Base-by-base conservation (phyloP, 2,113 vertebrate genomes). In the Passerina amoena region DNA sequence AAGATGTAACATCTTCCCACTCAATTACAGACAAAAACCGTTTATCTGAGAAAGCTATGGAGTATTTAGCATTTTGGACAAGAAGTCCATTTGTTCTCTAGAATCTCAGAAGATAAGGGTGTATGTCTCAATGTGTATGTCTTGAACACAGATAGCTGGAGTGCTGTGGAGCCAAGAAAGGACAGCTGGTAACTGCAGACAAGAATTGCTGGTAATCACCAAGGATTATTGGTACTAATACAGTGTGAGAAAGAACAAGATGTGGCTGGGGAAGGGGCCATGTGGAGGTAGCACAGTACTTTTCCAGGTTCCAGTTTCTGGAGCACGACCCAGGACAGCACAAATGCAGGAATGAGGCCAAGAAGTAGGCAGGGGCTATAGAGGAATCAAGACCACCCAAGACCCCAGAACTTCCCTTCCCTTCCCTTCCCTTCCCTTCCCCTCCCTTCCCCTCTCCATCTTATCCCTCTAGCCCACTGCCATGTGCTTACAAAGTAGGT, bases 141-240 rank as follows among this genome's bases (percentile, higher is more conserved):
- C 42, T 64, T 44, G 19, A 28, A 65, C 31, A 71, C 0, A 0
- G 7, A 42, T 4, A 48, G 11, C 30, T 48, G 22, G 9, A 37
- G 22, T 14, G 25, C 37, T 80, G 21, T 50, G 31, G 35, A 72
- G 50, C 11, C 31, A 72, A 23, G 25, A 40, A 64, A 64, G 25
- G 16, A 63, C 13, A 35, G 21, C 4, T 47, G n/a, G 40, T 30
- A 54, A 9, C 13, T 61, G 38, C 12, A 53, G 33, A 54, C 23
- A 54, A n/a, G 15, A 61, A 63, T 6, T 30, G 12, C 4, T 54
- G 40, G 12, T 53, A 54, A 45, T 10, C 50, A 30, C 38, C 28
- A 61, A 45, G n/a, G 21, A 35, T 8, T 63, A 2, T 7, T 42
- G 8, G 23, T 35, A 42, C 8, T 56, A 64, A 37, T 6, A 88